Evolutionary conservation across 2,113 vertebrate genomes (phyloP), one percentile per base, ranked within the genome.

Genomic region (Pelodiscus sinensis): DNA sequence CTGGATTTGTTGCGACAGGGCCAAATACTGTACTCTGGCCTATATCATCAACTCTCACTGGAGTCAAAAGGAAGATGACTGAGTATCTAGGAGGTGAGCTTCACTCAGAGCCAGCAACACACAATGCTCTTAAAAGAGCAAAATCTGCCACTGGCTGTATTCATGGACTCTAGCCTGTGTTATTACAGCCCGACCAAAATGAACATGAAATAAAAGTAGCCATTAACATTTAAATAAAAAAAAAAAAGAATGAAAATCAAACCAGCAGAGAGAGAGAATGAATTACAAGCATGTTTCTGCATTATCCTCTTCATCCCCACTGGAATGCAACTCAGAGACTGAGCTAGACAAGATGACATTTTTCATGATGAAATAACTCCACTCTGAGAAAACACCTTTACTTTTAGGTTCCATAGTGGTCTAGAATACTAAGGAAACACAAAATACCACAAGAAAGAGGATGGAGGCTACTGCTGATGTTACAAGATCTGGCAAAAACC

Each of bases 301-400:
- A 50, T 54, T 50, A 81, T 11, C 1, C 24, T 65, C 92, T 88
- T 0, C 0, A 50, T 1, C 2, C 25, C 31, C 3, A 73, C 3
- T 80, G 0, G 0, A 44, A 10, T 13, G 22, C 71, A 75, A 71
- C 4, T 71, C 14, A 44, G 75, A 68, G 5, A 82, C 31, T 52
- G 9, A n/a, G 14, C 57, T 22, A n/a, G 0, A 58, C 24, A 68
- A 68, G 65, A 9, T 68, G 12, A 68, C 65, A 9, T 35, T 8
- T 68, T 19, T 51, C 38, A 89, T 7, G 88, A 75, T 44, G 57
- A 85, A 89, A 87, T 86, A 55, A 29, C 31, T 56, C 56, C 65
- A 89, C 0, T 0, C 8, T 0, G 0, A 2, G 2, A 51, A 7
- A 78, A 29, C 19, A 51, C 7, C 4, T 50, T 9, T 31, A 10